Evolutionary conservation across 2,888 invertebrate genomes (phyloP).

Genomic region (Gortyna flavago): DNA sequence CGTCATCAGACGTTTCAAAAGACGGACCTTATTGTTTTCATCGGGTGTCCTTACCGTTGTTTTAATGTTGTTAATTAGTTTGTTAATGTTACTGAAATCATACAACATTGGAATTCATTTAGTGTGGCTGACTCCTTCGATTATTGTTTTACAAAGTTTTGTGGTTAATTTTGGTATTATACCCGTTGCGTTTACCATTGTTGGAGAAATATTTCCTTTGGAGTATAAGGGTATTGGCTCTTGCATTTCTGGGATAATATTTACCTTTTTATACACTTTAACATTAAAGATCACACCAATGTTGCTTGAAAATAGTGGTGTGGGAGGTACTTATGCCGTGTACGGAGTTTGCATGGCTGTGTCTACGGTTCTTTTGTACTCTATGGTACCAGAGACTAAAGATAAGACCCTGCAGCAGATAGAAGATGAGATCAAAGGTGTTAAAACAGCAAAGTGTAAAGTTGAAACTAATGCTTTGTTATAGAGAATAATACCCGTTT

Average conservation of each 20-base stretch:
- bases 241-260: slow-evolving; percentile 68
- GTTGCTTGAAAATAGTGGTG: slow-evolving; percentile 68
- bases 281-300: slow-evolving; percentile 71
- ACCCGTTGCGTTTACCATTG: slow-evolving; percentile 69
- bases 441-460: slow-evolving; percentile 4
- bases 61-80: slow-evolving; percentile 68
- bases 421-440: slow-evolving; percentile 70
- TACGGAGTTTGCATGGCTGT: slow-evolving; percentile 66
- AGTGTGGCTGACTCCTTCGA: slow-evolving; percentile 67
- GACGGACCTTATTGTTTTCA: slow-evolving; percentile 70
- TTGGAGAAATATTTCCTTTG: slow-evolving; percentile 75
- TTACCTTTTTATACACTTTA: slow-evolving; percentile 68
- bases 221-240: slow-evolving; percentile 72
- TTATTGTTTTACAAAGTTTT: slow-evolving; percentile 69
- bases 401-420: slow-evolving; percentile 74
- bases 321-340: slow-evolving; percentile 69
- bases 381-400: slow-evolving; percentile 75
- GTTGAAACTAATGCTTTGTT: slow-evolving; percentile 30
- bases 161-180: slow-evolving; percentile 68
- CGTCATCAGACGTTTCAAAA: slow-evolving; percentile 65
- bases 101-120: slow-evolving; percentile 15
- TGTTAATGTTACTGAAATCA: slow-evolving; percentile 64
- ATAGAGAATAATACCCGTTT: neutral
- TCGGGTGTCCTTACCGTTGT: slow-evolving; percentile 64
- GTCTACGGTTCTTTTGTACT: slow-evolving; percentile 68